Base-by-base conservation (phyloP, 2,113 vertebrate genomes). In the Ciconia boyciana region DNA sequence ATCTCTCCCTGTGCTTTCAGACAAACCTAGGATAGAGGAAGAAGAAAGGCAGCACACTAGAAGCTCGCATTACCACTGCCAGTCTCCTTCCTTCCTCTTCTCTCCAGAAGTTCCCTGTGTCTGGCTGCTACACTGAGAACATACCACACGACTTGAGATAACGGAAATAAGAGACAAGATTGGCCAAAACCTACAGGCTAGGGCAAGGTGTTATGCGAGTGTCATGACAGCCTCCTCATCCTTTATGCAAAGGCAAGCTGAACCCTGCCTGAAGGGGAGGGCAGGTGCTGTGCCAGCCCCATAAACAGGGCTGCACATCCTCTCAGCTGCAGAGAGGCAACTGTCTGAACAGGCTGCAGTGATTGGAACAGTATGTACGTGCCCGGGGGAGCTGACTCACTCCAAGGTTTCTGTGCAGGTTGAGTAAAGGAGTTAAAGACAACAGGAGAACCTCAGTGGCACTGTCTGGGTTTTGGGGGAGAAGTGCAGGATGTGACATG, bases 311-410 rank as follows among this genome's bases (percentile, higher is more conserved):
- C 64, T 77, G 51, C 64, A 4, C 7, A 0, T 34, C 68, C 81
- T 83, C 66, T 7, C 62, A 9, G 76, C 89, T 77, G 80, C n/a
- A n/a, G 61, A 48, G 19, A 62, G 91, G 80, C 92, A 66, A 88
- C 24, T 70, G 90, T 48, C 90, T 58, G 36, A 70, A 94, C 96
- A 97, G 94, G 94, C 87, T 82, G 77, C 80, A 13, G 1, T 1
- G 2, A 54, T 46, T 65, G 6, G 92, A 91, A 95, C 9, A 18
- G 87, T 75, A 82, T 87, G 95, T 84, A 36, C 78, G 0, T 5
- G 94, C 96, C 94, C 2, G 22, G 43, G 87, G 94, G 70, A 93
- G 81, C 69, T 95, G 96, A 94, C 69, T 95, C 95, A 96, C 7
- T 11, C 44, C 87, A 62, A 11, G 32, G 34, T 13, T 84, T 79